Evolutionary conservation across 2,113 vertebrate genomes (phyloP).

Genomic region (Glaucidium brasilianum): DNA sequence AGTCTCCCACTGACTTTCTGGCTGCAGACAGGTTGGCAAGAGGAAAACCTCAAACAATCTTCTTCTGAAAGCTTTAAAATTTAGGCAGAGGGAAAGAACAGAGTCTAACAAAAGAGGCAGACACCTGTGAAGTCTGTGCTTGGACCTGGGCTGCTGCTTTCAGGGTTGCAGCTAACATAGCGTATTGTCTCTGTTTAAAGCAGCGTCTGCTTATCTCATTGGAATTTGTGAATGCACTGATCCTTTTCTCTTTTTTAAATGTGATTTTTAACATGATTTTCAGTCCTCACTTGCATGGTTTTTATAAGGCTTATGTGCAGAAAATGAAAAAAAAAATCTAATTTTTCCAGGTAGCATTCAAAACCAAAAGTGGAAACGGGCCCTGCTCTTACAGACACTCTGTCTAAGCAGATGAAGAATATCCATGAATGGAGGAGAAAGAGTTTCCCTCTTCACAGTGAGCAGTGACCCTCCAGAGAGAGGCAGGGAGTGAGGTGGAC

Average conservation of each 20-base stretch:
- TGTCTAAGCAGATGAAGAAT: not conserved
- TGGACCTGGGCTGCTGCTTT: not conserved
- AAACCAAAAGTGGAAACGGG: not conserved
- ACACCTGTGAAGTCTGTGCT: not conserved
- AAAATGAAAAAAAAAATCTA: not conserved
- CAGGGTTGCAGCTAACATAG: not conserved
- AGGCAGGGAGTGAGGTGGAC: not conserved
- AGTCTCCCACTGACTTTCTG: constrained; percentile 13
- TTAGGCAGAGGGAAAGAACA: not conserved
- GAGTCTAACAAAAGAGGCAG: not conserved
- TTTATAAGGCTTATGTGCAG: not conserved
- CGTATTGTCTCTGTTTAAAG: not conserved
- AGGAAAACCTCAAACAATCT: not conserved
- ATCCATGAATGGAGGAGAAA: not conserved
- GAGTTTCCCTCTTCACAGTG: not conserved
- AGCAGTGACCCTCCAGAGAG: not conserved
- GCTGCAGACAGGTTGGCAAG: not conserved
- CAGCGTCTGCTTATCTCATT: not conserved
- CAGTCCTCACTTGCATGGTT: not conserved
- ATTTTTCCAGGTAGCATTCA: not conserved
- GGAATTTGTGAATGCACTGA: not conserved
- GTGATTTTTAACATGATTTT: not conserved
- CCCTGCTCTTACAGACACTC: not conserved
- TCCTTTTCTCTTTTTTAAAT: not conserved
- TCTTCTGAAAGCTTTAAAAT: constrained; percentile 4